A percentile compares a stretch with the other conserved stretches of the same genome.
These are phyloP conservation scores for Hemistola chrysoprasaria DNA, from an alignment of 2,888 invertebrate genomes.

Conservation along the genomic window DNA sequence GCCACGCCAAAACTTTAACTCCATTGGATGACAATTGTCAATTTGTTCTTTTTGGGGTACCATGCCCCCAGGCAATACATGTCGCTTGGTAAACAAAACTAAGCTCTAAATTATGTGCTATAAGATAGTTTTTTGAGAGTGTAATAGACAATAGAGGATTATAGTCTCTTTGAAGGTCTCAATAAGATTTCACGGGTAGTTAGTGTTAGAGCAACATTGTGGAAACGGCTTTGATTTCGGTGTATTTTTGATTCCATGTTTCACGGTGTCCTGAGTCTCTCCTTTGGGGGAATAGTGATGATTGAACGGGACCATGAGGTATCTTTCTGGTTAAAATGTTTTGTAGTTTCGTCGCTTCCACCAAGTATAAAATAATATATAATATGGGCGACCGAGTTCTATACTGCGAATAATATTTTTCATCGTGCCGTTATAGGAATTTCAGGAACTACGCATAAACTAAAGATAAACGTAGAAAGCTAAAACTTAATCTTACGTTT, in stretches of 20 bases:
- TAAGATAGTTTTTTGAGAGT: conserved; percentile 30
- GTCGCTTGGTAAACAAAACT: conserved; percentile 17
- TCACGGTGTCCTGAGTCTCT: conserved; percentile 57
- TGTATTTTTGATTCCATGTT: conserved; percentile 78
- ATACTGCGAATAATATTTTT: too few species aligned
- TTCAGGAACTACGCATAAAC: too few species aligned
- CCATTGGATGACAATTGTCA: conserved; percentile 36
- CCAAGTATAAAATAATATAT: too few species aligned
- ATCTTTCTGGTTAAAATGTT: too few species aligned
- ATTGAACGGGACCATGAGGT: conserved; percentile 12
- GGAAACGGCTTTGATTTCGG: conserved; percentile 74
- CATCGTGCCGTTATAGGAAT: too few species aligned
- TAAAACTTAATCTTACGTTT: too few species aligned
- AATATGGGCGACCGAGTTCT: too few species aligned
- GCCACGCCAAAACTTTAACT: conserved; percentile 30
- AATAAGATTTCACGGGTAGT: conserved; percentile 79
- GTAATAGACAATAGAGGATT: conserved; percentile 38
- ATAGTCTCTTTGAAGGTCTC: conserved; percentile 72
- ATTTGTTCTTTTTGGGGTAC: conserved; percentile 45
- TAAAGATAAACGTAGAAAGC: too few species aligned
- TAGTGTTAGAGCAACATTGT: conserved; percentile 74
- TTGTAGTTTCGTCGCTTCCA: too few species aligned
- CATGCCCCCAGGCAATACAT: conserved; percentile 37
- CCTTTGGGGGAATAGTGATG: conserved; percentile 30
- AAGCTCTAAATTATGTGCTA: conserved; percentile 22